A percentile compares a stretch with the other conserved stretches of the same genome.
Conservation (phyloP, 2,113 vertebrate genomes). For the Cyphomyrus plagiostoma region DNA sequence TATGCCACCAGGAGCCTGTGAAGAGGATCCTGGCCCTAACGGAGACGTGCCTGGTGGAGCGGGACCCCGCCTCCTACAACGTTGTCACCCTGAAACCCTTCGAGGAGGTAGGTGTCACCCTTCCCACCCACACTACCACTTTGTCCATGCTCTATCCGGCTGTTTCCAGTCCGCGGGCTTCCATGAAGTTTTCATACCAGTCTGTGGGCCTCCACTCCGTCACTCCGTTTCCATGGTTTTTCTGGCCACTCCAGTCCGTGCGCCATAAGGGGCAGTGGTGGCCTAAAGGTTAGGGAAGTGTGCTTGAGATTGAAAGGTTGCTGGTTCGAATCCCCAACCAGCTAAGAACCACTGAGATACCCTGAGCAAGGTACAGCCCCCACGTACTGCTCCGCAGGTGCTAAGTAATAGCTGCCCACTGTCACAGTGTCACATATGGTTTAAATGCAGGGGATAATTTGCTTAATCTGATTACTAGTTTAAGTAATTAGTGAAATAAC, state of each 20-base stretch:
- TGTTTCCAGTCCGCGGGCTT: not conserved
- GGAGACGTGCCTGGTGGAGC: conserved; percentile 91
- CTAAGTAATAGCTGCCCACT: not conserved
- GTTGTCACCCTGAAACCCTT: conserved; percentile 94
- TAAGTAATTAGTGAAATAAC: not conserved
- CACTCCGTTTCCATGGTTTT: not conserved
- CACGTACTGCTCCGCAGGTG: not conserved
- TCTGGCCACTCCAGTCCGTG: not conserved
- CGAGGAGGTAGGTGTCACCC: conserved; percentile 70
- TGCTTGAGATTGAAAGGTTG: not conserved
- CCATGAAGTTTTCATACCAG: not conserved
- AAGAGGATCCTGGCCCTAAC: conserved; percentile 88
- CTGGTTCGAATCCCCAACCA: not conserved
- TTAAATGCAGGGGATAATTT: not conserved
- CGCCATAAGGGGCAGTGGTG: not conserved
- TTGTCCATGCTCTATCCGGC: not conserved
- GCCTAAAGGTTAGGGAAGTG: not conserved
- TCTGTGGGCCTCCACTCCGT: not conserved
- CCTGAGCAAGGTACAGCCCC: not conserved
- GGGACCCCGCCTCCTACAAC: conserved; percentile 94
- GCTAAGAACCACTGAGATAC: no score
- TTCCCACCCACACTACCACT: not conserved
- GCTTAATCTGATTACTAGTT: not conserved
- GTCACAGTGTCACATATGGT: not conserved
- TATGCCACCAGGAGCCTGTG: conserved; percentile 74